Conservation (phyloP, 1,140 invertebrate species). For the Meteorus sp. region DNA sequence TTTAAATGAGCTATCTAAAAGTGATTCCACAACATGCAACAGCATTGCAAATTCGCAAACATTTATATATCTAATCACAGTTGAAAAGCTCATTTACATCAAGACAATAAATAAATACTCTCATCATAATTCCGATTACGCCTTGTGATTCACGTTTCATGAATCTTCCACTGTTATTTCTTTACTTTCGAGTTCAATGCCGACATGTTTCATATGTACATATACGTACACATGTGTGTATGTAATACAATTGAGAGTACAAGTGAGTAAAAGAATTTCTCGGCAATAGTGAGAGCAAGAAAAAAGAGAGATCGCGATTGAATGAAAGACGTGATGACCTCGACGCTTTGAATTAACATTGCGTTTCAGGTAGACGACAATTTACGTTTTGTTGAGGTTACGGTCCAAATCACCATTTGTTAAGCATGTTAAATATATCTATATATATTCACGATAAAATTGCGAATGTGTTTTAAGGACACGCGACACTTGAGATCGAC, state of each 20-base stretch:
- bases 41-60: not conserved
- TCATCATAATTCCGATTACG: too few species aligned
- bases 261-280: conserved; percentile 7
- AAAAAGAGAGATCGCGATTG: conserved; percentile 9
- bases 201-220: not conserved
- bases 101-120: too few species aligned
- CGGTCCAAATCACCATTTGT: conserved; percentile 9
- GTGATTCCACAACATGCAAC: too few species aligned
- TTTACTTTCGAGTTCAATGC: conserved; percentile 1
- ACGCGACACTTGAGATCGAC: not conserved
- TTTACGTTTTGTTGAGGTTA: not conserved
- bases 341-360: conserved; percentile 9
- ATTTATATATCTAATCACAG: not conserved
- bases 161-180: not conserved
- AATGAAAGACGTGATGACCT: conserved; percentile 6
- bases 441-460: not conserved
- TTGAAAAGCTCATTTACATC: not conserved
- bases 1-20: not conserved
- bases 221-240: too few species aligned
- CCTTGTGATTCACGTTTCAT: too few species aligned
- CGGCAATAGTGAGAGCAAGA: not conserved
- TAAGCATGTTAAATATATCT: not conserved
- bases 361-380: not conserved
- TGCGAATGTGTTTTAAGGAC: not conserved
- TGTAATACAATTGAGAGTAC: conserved; percentile 2